Evolutionary conservation across 1,140 invertebrate species (phyloP).

Genomic region (Brachionus rubens): DNA sequence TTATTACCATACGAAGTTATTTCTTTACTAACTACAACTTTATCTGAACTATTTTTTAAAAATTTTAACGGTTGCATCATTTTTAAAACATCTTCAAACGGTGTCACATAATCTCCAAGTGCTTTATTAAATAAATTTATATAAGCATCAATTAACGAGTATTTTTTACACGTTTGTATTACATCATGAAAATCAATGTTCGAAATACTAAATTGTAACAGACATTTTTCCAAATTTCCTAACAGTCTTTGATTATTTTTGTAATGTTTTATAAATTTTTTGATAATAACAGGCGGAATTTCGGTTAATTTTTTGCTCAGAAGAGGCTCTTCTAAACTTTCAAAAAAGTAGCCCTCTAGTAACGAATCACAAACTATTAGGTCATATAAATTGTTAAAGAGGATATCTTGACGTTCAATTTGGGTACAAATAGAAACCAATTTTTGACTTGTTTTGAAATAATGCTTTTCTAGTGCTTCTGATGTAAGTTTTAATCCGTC

Average conservation of each 20-base stretch:
- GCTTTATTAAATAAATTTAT: constrained; percentile 83
- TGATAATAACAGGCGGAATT: constrained; percentile 64
- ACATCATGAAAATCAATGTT: constrained; percentile 83
- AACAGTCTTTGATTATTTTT: constrained; percentile 59
- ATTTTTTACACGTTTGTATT: constrained; percentile 73
- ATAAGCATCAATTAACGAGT: constrained; percentile 78
- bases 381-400: constrained; percentile 63
- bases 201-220: constrained; percentile 75
- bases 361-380: constrained; percentile 59
- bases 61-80: constrained; percentile 51
- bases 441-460: constrained; percentile 50
- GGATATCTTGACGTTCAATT: constrained; percentile 55
- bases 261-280: constrained; percentile 65
- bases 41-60: constrained; percentile 50
- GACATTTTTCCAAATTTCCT: constrained; percentile 72
- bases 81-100: constrained; percentile 70
- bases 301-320: constrained; percentile 61
- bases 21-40: neutral
- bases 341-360: constrained; percentile 62
- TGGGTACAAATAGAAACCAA: constrained; percentile 51
- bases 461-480: constrained; percentile 51
- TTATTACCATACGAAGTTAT: constrained; percentile 73
- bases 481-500: constrained; percentile 50
- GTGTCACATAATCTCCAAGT: constrained; percentile 76
- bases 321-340: constrained; percentile 65